Percentiles rank a stretch among this genome's conserved stretches.
Evolutionary conservation across 1,140 invertebrate species (phyloP).

Genomic region (Amyelois transitella): DNA sequence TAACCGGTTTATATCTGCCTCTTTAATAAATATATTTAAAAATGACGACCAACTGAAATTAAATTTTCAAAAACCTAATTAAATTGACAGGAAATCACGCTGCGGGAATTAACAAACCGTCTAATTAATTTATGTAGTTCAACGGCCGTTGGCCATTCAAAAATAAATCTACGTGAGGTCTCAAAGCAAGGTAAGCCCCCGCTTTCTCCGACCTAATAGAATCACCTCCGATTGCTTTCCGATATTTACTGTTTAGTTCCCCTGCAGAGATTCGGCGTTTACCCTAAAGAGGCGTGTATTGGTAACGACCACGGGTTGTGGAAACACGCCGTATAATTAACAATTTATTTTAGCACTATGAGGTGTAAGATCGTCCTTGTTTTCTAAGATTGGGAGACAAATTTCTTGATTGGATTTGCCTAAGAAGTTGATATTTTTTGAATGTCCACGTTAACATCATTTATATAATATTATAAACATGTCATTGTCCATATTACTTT

Average conservation of each 20-base stretch:
- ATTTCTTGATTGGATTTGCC: too few relatives aligned
- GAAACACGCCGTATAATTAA: conserved; percentile 62
- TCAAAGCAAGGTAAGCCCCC: conserved; percentile 35
- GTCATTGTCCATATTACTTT: too few relatives aligned
- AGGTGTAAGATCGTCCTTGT: conserved; percentile 37
- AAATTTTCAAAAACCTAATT: neutral
- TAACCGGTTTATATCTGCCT: too few relatives aligned
- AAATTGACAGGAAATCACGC: neutral
- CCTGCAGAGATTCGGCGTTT: conserved; percentile 55
- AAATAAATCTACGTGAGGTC: conserved; percentile 21
- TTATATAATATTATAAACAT: too few relatives aligned
- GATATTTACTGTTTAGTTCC: conserved; percentile 72
- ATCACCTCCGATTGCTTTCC: conserved; percentile 70
- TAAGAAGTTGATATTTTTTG: too few relatives aligned
- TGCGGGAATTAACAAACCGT: neutral
- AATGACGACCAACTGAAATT: neutral
- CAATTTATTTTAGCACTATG: conserved; percentile 48
- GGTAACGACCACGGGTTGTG: conserved; percentile 47
- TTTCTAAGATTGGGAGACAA: neutral
- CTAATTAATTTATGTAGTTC: neutral
- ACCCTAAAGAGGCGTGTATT: conserved; percentile 63
- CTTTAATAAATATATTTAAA: too few relatives aligned
- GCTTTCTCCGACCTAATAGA: conserved; percentile 71
- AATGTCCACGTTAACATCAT: too few relatives aligned
- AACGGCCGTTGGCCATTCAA: neutral